Conservation (phyloP, 2,113 vertebrate species). For the Phyllostomus discolor region DNA sequence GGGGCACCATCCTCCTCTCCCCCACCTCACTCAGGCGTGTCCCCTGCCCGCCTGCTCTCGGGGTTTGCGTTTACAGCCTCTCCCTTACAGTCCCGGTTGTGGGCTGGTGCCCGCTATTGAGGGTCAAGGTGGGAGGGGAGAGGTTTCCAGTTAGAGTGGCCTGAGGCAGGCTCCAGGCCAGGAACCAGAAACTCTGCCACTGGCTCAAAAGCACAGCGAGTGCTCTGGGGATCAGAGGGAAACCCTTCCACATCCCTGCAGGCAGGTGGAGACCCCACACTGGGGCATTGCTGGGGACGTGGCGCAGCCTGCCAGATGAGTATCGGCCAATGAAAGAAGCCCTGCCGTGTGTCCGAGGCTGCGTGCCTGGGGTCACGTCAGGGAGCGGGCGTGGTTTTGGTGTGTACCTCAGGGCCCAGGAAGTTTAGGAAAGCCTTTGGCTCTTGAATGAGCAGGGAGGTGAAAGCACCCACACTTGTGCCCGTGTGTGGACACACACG, state of each 20-base stretch:
- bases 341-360: background rate
- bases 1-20: background rate
- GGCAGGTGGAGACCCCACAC: background rate
- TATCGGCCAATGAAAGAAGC: background rate
- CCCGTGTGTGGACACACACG: fast-evolving
- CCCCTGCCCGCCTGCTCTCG: background rate
- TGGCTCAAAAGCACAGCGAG: background rate
- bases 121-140: background rate
- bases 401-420: background rate
- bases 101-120: background rate
- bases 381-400: background rate
- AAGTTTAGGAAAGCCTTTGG: background rate
- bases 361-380: background rate
- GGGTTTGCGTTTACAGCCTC: background rate
- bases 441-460: background rate
- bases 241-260: background rate
- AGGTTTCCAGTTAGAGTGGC: background rate
- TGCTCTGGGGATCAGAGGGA: background rate
- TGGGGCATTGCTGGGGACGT: background rate
- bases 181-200: background rate
- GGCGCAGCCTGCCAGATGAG: background rate
- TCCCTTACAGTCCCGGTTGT: background rate
- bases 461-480: background rate
- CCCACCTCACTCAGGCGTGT: background rate
- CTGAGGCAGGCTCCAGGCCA: background rate